Base-by-base conservation (phyloP, 2,113 vertebrate genomes). In the Hepsetus odoe region DNA sequence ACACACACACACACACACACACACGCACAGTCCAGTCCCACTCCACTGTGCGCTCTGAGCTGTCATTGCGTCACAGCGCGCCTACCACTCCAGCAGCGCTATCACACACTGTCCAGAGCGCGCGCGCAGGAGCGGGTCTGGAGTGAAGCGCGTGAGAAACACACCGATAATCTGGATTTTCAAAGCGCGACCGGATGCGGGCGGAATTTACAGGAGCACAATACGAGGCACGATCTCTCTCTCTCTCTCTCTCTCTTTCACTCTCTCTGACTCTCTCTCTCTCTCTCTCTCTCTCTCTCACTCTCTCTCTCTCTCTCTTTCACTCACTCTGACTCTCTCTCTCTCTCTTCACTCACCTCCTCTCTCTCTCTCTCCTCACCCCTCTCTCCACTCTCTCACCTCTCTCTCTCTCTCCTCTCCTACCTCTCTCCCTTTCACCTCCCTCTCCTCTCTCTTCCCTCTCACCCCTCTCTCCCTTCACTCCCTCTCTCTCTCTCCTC, bases 221-320 rank as follows among this genome's bases (percentile, higher is more conserved):
- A n/a, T n/a, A n/a, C n/a, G n/a, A n/a, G n/a, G n/a, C n/a, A n/a
- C n/a, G n/a, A n/a, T 44, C 66, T 8, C 66, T 44, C 38, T 44
- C 66, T 9, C 59, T 22, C 40, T 22, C 42, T 35, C 59, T 46
- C 69, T 24, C 30, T 22, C 44, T 56, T 46, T n/a, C 51, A 5
- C 44, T 56, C 49, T 56, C 69, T n/a, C 4, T 38, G 4, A 5
- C 35, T 16, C 5, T 8, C 5, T 0, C 38, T 74, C 46, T 59
- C 40, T 35, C 35, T 53, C 67, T 11, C 18, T 55, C n/a, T 46
- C 22, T 28, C 26, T 46, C 46, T n/a, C 24, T 40, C 20, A 38
- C 68, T 68, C 51, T 65, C 33, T 28, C 24, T 40, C 32, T 35
- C 8, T 70, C 70, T 64, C 59, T 42, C 44, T 55, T 69, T 7